A percentile compares a stretch with the other conserved stretches of the same genome.
These are phyloP conservation scores for Melanotaenia nigrans DNA, from an alignment of 2,797 vertebrate genomes.

Conservation along the genomic window DNA sequence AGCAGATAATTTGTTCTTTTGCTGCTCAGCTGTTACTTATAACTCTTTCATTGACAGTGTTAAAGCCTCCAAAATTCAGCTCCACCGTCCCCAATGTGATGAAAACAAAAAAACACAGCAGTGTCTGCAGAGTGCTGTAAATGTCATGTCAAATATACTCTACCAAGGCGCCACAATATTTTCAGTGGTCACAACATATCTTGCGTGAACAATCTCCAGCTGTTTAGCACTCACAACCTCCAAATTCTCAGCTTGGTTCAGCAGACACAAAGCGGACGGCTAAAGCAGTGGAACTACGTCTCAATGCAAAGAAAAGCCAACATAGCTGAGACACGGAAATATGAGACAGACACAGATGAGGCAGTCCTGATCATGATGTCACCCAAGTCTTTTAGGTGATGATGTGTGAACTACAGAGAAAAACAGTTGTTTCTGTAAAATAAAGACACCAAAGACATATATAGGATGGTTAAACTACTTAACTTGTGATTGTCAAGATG, in stretches of 20 bases:
- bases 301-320: conserved; percentile 23
- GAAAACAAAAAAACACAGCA: no score
- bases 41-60: neutral
- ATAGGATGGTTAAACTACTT: no score
- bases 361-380: conserved; percentile 57
- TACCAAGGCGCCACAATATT: neutral
- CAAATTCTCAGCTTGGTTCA: neutral
- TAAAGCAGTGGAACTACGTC: conserved; percentile 25
- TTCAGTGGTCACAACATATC: neutral
- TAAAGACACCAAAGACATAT: neutral
- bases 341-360: conserved; percentile 26
- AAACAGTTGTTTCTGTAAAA: conserved; percentile 61
- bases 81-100: neutral
- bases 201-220: neutral
- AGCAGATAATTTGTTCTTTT: neutral
- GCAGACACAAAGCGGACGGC: neutral
- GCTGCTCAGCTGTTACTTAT: neutral
- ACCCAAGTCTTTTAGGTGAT: conserved; percentile 60
- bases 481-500: no score
- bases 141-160: neutral
- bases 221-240: neutral
- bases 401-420: conserved; percentile 65
- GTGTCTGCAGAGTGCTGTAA: neutral
- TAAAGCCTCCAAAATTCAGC: neutral
- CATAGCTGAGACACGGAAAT: conserved; percentile 30